phyloP scores from a whole-genome alignment of 2,797 vertebrate species.

The Chrysocyon brachyurus region DNA sequence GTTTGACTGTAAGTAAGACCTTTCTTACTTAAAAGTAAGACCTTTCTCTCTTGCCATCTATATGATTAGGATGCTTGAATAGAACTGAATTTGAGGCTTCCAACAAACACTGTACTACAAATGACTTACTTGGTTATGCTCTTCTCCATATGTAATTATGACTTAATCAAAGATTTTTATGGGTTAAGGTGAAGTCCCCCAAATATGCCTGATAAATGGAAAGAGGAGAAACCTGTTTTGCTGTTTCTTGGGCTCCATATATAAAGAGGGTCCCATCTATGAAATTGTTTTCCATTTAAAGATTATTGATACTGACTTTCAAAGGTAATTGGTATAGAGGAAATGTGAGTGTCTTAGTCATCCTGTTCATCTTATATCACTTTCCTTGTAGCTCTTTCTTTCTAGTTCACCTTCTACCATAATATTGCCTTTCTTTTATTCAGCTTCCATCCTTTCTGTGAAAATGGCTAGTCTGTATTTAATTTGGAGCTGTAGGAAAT shows the following conservation, averaged over 20 bases:
- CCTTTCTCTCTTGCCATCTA: background rate
- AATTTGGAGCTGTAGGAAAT: constrained; percentile 69
- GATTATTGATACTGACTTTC: constrained; percentile 14
- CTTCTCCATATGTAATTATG: background rate
- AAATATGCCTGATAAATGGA: constrained; percentile 44
- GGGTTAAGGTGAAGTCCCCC: background rate
- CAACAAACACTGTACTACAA: background rate
- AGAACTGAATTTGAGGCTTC: constrained; percentile 4
- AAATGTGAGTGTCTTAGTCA: background rate
- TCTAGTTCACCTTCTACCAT: background rate
- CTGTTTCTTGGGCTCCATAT: constrained; percentile 18
- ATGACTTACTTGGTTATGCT: background rate
- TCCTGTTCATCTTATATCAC: background rate
- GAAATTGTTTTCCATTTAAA: constrained; percentile 51
- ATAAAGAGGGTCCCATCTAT: constrained; percentile 21
- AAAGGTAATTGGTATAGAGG: background rate
- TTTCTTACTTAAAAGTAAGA: background rate
- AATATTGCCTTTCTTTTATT: constrained; percentile 54
- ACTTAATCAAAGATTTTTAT: constrained; percentile 40
- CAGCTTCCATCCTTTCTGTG: background rate
- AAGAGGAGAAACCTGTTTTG: constrained; percentile 37
- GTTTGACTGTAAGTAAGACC: background rate
- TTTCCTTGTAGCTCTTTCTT: constrained; percentile 21
- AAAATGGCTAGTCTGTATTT: constrained; percentile 65
- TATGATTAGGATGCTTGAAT: background rate